phyloP scores from a whole-genome alignment of 2,797 vertebrate species.

The Florisuga fusca region DNA sequence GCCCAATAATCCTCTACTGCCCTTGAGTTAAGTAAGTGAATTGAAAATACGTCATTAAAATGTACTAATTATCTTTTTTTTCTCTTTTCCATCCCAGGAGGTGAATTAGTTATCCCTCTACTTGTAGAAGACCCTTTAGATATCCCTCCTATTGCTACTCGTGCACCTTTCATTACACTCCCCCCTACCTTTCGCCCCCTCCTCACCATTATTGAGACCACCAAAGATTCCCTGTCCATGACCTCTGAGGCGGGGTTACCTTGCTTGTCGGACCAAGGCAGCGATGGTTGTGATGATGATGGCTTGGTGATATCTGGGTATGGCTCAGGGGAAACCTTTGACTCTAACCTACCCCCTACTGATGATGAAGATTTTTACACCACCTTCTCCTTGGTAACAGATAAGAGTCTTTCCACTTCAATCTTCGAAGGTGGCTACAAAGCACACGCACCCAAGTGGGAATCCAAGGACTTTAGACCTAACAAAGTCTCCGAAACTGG shows the following conservation, averaged over 20 bases:
- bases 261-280: constrained; percentile 99
- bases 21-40: neutral
- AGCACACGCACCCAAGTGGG: constrained; percentile 97
- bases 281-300: constrained; percentile 99
- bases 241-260: constrained; percentile 98
- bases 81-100: constrained; percentile 90
- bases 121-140: constrained; percentile 99
- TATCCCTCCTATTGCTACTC: constrained; percentile 96
- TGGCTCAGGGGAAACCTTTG: constrained; percentile 99
- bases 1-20: neutral
- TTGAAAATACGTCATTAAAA: constrained; percentile 32
- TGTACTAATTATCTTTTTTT: constrained; percentile 76
- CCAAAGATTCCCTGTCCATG: constrained; percentile 99
- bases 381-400: constrained; percentile 99
- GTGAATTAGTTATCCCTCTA: constrained; percentile 98
- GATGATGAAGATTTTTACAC: constrained; percentile 99
- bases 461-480: constrained; percentile 99
- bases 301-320: constrained; percentile 99
- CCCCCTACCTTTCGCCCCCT: constrained; percentile 95
- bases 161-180: constrained; percentile 95
- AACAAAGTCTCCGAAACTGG: constrained; percentile 96
- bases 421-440: constrained; percentile 99
- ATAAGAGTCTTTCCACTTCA: constrained; percentile 99
- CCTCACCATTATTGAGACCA: constrained; percentile 99
- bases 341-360: constrained; percentile 99